phyloP scores from a whole-genome alignment of 2,797 vertebrate species.

The Siniperca undulata region DNA sequence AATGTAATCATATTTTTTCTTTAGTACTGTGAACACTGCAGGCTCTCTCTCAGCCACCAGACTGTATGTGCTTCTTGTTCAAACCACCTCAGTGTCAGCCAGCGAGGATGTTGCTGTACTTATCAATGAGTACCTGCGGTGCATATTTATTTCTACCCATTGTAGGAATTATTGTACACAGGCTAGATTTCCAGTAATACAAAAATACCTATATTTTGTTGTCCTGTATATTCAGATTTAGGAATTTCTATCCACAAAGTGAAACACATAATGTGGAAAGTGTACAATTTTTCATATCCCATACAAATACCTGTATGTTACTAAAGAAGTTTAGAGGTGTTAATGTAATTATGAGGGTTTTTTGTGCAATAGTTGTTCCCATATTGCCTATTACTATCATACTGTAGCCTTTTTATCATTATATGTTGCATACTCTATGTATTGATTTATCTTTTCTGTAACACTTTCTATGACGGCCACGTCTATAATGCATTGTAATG shows the following conservation, averaged over 20 bases:
- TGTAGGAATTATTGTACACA: neutral
- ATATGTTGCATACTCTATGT: neutral
- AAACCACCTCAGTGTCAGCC: neutral
- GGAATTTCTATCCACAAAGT: neutral
- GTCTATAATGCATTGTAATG: too few species aligned
- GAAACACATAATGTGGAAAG: neutral
- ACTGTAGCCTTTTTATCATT: neutral
- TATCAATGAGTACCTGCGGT: neutral
- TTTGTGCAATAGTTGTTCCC: conserved; percentile 24
- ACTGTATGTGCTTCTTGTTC: neutral
- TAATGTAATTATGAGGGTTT: neutral
- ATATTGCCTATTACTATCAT: neutral
- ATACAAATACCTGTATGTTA: neutral
- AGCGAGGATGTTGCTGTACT: neutral
- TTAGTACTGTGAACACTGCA: neutral
- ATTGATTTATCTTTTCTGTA: neutral
- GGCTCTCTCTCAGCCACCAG: neutral
- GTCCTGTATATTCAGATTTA: neutral
- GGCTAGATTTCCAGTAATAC: neutral
- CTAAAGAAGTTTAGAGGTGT: neutral
- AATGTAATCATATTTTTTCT: conserved; percentile 1
- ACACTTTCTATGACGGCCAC: too few species aligned
- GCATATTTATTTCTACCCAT: neutral
- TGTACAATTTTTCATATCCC: neutral
- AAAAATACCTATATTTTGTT: neutral